These are phyloP conservation scores for Paratilapia polleni DNA, from an alignment of 2,113 vertebrate genomes.

Conservation along the genomic window DNA sequence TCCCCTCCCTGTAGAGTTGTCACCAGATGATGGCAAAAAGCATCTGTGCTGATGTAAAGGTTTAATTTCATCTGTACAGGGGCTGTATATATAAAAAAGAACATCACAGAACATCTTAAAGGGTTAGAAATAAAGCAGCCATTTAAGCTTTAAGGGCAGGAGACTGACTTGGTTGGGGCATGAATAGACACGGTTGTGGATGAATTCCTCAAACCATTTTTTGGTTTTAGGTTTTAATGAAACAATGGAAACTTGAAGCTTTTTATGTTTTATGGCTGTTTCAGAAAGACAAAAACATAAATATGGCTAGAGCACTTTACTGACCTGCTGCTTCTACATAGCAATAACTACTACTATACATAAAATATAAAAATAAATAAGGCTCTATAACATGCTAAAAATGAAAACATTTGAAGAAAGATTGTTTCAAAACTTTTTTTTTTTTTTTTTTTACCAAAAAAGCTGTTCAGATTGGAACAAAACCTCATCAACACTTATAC, in stretches of 20 bases:
- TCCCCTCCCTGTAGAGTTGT: too few relatives aligned
- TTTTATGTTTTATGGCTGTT: background rate
- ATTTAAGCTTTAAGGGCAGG: conserved; percentile 17
- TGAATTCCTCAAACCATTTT: background rate
- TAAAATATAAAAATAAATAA: background rate
- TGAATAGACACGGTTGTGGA: background rate
- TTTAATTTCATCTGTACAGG: conserved; percentile 41
- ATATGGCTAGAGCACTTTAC: background rate
- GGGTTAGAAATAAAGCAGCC: background rate
- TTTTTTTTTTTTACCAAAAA: too few relatives aligned
- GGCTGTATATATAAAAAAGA: conserved; percentile 18
- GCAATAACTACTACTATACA: background rate
- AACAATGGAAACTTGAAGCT: background rate
- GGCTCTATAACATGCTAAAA: background rate
- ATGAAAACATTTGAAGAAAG: background rate
- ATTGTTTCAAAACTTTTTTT: too few relatives aligned
- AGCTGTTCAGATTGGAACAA: too few relatives aligned
- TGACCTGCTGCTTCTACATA: background rate
- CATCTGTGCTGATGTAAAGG: conserved; percentile 1
- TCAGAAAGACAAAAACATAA: background rate
- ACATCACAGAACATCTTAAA: conserved; percentile 21
- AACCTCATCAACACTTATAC: too few relatives aligned
- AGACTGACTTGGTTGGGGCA: background rate
- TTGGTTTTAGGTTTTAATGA: conserved; percentile 12
- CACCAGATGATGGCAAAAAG: too few relatives aligned